These are phyloP conservation scores for Hyposoter dolosus DNA, from an alignment of 2,888 invertebrate genomes.

Conservation along the genomic window DNA sequence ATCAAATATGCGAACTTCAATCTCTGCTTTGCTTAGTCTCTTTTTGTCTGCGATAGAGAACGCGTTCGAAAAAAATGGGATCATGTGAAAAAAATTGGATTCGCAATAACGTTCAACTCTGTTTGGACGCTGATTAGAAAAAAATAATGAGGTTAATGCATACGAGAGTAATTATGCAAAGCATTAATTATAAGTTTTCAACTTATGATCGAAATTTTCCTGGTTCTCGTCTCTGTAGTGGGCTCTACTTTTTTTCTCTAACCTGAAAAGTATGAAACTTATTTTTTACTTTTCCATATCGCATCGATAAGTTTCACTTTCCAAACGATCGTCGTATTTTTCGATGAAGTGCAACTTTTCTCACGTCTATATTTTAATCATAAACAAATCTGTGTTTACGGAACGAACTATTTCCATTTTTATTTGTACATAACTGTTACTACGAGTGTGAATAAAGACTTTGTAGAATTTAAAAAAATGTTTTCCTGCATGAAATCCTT, in stretches of 20 bases:
- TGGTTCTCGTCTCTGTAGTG: slow-evolving; percentile 4
- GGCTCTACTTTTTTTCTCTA: slow-evolving; percentile 7
- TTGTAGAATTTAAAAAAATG: slow-evolving; percentile 73
- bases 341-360: slow-evolving; percentile 12
- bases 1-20: neutral
- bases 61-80: neutral
- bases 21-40: neutral
- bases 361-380: slow-evolving; percentile 54
- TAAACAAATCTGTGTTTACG: slow-evolving; percentile 41
- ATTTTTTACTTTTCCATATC: slow-evolving; percentile 4
- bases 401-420: slow-evolving; percentile 74
- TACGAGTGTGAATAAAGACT: slow-evolving; percentile 81
- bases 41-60: neutral
- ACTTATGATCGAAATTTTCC: neutral
- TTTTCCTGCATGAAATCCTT: neutral
- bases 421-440: slow-evolving; percentile 81
- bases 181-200: neutral
- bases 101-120: slow-evolving; percentile 1
- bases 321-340: slow-evolving; percentile 16
- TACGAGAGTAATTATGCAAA: neutral
- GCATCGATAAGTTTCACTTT: slow-evolving; percentile 45
- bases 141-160: neutral
- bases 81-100: neutral
- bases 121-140: neutral
- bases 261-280: neutral